These are phyloP conservation scores for Adela reaumurella DNA, from an alignment of 2,888 invertebrate genomes.

Conservation along the genomic window DNA sequence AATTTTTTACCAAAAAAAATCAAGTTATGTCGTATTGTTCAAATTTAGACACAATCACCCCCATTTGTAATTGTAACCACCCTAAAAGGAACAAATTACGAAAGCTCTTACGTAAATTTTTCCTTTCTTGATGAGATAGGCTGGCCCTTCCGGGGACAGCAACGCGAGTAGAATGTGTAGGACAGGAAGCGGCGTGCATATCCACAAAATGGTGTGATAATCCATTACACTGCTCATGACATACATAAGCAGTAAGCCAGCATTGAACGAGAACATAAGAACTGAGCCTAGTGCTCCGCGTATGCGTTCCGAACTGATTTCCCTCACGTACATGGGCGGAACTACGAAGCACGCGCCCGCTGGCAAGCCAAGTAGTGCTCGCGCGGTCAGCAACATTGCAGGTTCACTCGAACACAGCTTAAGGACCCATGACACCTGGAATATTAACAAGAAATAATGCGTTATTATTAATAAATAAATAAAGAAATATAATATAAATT, in stretches of 20 bases:
- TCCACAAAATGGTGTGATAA: background rate
- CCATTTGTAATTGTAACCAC: too few species aligned
- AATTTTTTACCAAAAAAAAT: too few species aligned
- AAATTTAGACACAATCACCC: too few species aligned
- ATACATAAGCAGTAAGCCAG: constrained; percentile 18
- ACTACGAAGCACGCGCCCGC: background rate
- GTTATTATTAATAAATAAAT: background rate
- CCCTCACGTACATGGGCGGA: background rate
- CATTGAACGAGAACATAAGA: constrained; percentile 23
- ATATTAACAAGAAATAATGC: background rate
- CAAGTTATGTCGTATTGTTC: too few species aligned
- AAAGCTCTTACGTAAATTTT: background rate
- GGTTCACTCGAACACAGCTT: background rate
- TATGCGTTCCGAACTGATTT: constrained; percentile 12
- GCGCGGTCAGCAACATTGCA: background rate
- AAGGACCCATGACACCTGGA: background rate
- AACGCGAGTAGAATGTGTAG: background rate
- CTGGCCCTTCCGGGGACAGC: background rate
- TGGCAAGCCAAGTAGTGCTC: background rate
- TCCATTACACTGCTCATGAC: background rate
- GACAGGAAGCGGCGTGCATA: background rate
- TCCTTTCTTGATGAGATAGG: background rate
- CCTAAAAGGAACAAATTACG: too few species aligned
- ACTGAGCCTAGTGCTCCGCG: constrained; percentile 28
- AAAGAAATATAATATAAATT: too few species aligned